Percentiles rank a stretch among this genome's conserved stretches.
These are phyloP conservation scores for Coleophora flavipennella DNA, from an alignment of 2,888 invertebrate species.

Conservation along the genomic window DNA sequence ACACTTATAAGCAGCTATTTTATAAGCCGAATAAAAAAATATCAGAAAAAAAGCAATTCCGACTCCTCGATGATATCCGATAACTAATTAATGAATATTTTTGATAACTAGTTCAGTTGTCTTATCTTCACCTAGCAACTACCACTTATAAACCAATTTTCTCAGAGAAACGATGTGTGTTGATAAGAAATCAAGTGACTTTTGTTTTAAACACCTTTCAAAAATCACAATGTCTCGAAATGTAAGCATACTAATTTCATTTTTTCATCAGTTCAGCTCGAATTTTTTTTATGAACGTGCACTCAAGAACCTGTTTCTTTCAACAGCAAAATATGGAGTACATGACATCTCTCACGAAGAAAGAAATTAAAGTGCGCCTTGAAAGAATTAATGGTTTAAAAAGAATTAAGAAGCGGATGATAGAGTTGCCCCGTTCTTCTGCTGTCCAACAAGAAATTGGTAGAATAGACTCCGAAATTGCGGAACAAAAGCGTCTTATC, in stretches of 20 bases:
- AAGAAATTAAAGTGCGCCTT: neutral
- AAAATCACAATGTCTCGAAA: neutral
- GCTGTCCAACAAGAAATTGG: neutral
- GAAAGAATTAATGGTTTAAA: too few species aligned
- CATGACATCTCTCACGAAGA: too few species aligned
- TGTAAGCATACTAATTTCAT: neutral
- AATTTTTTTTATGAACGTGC: too few species aligned
- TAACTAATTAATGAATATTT: neutral
- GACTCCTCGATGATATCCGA: neutral
- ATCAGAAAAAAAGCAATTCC: too few species aligned
- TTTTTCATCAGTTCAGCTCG: neutral
- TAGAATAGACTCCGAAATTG: neutral
- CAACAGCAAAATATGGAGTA: too few species aligned
- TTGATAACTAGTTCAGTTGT: too few species aligned
- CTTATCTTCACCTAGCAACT: too few species aligned
- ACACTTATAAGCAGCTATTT: too few species aligned
- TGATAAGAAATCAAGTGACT: too few species aligned
- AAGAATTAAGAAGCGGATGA: neutral
- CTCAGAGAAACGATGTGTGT: too few species aligned
- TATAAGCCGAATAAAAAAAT: neutral
- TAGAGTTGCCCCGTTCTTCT: neutral
- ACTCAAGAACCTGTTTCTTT: neutral
- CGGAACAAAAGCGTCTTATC: too few species aligned
- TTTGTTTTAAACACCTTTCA: neutral
- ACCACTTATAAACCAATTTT: too few species aligned